Evolutionary conservation across 2,113 vertebrate genomes (phyloP).

Genomic region (Rhinoderma darwinii): DNA sequence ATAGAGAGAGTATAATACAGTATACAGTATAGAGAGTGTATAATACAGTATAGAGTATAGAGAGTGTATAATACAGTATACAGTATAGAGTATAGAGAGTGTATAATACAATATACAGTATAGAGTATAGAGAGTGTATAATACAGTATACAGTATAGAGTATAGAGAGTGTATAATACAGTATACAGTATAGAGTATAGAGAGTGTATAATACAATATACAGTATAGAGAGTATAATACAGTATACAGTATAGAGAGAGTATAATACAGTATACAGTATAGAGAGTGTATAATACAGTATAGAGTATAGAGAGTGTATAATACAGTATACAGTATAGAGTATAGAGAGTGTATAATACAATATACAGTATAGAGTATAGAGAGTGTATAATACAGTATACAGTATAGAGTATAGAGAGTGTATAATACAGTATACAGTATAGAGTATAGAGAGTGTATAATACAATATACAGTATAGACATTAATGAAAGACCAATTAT

Average conservation of each 20-base stretch:
- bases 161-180: not conserved
- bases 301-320: not conserved
- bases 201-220: not conserved
- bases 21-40: not conserved
- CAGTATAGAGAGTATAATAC: not conserved
- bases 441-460: not conserved
- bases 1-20: not conserved
- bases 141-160: not conserved
- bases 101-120: not conserved
- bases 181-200: not conserved
- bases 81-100: not conserved
- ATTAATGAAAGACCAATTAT: not conserved
- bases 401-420: not conserved
- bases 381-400: not conserved
- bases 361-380: not conserved
- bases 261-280: not conserved
- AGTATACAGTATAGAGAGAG: not conserved
- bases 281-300: not conserved
- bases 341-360: not conserved
- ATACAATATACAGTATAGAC: not conserved
- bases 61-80: not conserved
- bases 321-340: not conserved
- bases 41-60: not conserved
- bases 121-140: not conserved
- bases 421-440: not conserved